phyloP scores from a whole-genome alignment of 2,797 vertebrate species.

The Thalassophryne amazonica region DNA sequence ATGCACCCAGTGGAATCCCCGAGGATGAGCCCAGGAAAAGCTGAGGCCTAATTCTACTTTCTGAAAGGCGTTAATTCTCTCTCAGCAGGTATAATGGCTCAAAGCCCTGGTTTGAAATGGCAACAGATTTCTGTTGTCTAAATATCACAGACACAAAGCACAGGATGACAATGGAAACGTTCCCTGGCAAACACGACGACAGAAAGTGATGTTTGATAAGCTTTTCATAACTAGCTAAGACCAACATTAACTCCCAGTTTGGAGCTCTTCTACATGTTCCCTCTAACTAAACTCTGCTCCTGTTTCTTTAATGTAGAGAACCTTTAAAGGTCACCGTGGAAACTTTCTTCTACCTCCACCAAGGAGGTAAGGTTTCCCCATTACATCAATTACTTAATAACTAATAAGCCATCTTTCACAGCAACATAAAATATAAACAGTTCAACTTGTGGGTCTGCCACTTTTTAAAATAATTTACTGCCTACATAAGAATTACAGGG shows the following conservation, averaged over 20 bases:
- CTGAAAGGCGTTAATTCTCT: conserved; percentile 19
- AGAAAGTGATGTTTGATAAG: conserved; percentile 22
- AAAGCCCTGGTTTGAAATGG: conserved; percentile 50
- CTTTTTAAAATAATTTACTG: no score
- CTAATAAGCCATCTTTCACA: no score
- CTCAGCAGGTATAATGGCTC: conserved; percentile 30
- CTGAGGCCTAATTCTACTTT: conserved; percentile 24
- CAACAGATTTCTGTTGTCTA: conserved; percentile 51
- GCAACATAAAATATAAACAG: no score
- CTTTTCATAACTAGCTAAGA: conserved; percentile 11
- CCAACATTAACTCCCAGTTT: conserved; percentile 50
- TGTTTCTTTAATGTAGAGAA: no score
- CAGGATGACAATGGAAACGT: conserved; percentile 37
- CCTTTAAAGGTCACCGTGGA: no score
- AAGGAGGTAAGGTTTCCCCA: no score
- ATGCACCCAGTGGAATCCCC: conserved; percentile 65
- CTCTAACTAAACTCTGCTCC: conserved; percentile 44
- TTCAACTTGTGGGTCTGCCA: no score
- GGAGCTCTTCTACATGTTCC: conserved; percentile 59
- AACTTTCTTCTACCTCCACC: no score
- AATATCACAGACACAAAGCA: conserved; percentile 49
- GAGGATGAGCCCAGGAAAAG: conserved; percentile 36
- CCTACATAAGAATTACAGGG: no score
- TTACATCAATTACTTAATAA: no score
- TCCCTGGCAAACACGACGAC: conserved; percentile 38